Conservation (phyloP, 2,113 vertebrate species). For the Nettapus auritus region DNA sequence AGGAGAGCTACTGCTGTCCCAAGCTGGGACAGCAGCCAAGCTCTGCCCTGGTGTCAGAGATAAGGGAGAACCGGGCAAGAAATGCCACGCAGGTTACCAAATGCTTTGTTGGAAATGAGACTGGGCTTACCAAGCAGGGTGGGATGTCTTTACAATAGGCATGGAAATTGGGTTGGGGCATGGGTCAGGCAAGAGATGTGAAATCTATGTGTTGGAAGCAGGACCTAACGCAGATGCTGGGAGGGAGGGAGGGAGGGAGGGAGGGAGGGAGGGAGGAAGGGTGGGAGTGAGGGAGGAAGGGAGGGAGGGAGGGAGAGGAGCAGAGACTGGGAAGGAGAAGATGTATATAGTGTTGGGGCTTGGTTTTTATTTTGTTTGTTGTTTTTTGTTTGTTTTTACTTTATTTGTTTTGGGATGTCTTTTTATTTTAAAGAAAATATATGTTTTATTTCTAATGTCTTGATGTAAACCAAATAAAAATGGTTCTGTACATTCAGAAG, state of each 20-base stretch:
- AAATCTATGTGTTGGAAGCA: slow-evolving; percentile 7
- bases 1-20: accelerated
- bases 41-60: neutral
- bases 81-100: neutral
- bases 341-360: slow-evolving; percentile 41
- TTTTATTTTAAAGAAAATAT: neutral
- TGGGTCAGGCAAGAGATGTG: neutral
- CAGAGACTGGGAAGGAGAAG: neutral
- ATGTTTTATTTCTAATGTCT: slow-evolving; percentile 54
- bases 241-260: neutral
- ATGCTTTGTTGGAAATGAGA: neutral
- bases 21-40: neutral
- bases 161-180: neutral
- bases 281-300: neutral
- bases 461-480: slow-evolving; percentile 65
- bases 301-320: neutral
- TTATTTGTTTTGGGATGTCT: neutral
- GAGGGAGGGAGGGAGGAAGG: neutral
- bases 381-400: neutral
- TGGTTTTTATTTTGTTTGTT: slow-evolving; percentile 9
- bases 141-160: neutral
- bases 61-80: neutral
- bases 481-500: slow-evolving; percentile 45
- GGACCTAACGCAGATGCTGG: neutral
- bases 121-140: neutral